Base-by-base conservation (phyloP, 92 coral and sea anemone genomes). In the Pocillopora grandis region DNA sequence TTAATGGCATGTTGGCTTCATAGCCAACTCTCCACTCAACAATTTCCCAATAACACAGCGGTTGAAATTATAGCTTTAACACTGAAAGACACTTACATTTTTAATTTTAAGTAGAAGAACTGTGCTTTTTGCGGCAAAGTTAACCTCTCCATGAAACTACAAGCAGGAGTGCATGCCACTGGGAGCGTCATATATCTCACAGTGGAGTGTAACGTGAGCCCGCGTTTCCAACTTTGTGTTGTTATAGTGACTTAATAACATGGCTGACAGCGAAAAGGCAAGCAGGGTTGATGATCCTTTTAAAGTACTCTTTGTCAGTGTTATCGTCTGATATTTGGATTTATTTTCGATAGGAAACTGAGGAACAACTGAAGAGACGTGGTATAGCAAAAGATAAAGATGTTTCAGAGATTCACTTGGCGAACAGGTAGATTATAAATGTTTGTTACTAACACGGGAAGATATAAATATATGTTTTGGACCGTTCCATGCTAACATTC, bases 181-280 rank as follows among this genome's bases (percentile, higher is more conserved):
- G 37, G 8, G 72, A 69, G 23, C 0, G 16, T 10, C 14, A 20
- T 52, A 10, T 6, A 17, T 48, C 36, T 4, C 49, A 36, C 12
- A 42, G 6, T 4, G 21, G 17, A 14, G 37, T 13, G 37, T 12
- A 71, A 5, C 27, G 4, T 86, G 85, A 86, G 89, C 89, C 89
- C 85, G 85, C 89, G 76, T n/a, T 78, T 76, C 33, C 12, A 17
- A 4, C 60, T 16, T 59, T 27, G 49, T 65, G 94, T 93, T 85
- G 73, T 82, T 90, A 91, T 89, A 86, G 81, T 80, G 78, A 86
- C 74, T 59, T 65, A n/a, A 82, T 81, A 89, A 83, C 78, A 93
- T 93, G 97, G 94, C 92, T 87, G 97, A 88, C 90, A 79, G 92
- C 92, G 89, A 89, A 85, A 89, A 89, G 89, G 92, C 80, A 72